Percentiles rank a stretch among this genome's conserved stretches.
These are phyloP conservation scores for Halcyon malimbica DNA, from an alignment of 2,113 vertebrate species.

Conservation along the genomic window DNA sequence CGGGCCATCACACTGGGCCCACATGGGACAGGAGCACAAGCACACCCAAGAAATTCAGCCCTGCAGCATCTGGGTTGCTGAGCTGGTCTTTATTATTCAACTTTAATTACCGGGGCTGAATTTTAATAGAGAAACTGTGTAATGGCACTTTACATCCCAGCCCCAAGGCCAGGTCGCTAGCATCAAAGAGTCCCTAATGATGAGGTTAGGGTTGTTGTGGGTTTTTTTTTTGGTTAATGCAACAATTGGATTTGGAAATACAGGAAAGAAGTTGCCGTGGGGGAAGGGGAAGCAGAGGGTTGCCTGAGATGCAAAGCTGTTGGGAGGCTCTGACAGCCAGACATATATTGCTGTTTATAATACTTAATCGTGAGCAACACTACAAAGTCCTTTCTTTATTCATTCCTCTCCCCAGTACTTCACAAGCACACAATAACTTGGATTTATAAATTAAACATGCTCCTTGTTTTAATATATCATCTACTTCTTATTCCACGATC, in stretches of 20 bases:
- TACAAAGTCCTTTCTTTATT: constrained; percentile 39
- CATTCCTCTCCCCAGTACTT: constrained; percentile 29
- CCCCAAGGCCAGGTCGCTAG: background rate
- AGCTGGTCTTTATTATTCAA: background rate
- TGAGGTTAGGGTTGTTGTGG: background rate
- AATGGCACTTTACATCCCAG: background rate
- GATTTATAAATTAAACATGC: constrained; percentile 57
- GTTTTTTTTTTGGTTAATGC: background rate
- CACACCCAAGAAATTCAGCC: background rate
- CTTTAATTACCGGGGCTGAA: background rate
- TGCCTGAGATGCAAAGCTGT: background rate
- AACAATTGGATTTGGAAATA: background rate
- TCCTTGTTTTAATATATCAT: constrained; percentile 27
- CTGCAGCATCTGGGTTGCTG: background rate
- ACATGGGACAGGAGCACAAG: background rate
- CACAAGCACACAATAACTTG: constrained; percentile 40
- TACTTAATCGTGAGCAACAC: background rate
- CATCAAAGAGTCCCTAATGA: background rate
- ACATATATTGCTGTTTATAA: background rate
- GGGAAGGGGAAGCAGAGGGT: background rate
- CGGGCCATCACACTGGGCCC: accelerated
- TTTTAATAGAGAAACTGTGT: constrained; percentile 10
- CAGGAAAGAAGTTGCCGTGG: background rate
- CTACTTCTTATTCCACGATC: background rate
- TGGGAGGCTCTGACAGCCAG: constrained; percentile 1